These are phyloP conservation scores for Drosophila pegasa DNA, from an alignment of 2,888 invertebrate genomes.

Conservation along the genomic window DNA sequence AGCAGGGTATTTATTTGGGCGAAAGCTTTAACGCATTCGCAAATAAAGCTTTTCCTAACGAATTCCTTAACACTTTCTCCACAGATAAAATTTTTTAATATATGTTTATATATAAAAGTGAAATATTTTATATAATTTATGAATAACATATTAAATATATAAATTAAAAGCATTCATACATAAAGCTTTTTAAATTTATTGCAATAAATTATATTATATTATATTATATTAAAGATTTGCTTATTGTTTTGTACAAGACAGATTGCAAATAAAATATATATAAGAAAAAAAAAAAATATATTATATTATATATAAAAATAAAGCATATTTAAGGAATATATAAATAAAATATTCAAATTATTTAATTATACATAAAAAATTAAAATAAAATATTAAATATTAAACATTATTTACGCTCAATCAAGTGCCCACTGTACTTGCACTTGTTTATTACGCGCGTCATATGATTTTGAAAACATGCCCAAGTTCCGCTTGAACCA, in stretches of 20 bases:
- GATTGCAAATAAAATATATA: too few relatives aligned
- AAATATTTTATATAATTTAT: too few relatives aligned
- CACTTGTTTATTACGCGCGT: neutral
- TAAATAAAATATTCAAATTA: too few relatives aligned
- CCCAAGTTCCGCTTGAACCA: slow-evolving; percentile 26
- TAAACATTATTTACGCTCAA: neutral
- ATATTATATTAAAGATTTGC: too few relatives aligned
- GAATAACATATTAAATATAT: too few relatives aligned
- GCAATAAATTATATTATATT: too few relatives aligned
- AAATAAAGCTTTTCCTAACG: neutral
- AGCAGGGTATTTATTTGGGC: neutral
- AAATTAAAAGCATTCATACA: too few relatives aligned
- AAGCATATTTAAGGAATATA: too few relatives aligned
- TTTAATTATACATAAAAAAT: neutral
- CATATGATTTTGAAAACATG: slow-evolving; percentile 8
- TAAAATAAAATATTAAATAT: neutral
- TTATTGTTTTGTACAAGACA: too few relatives aligned
- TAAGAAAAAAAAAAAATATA: too few relatives aligned
- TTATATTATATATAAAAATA: neutral
- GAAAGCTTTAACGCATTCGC: neutral
- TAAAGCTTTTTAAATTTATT: too few relatives aligned
- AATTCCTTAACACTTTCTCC: neutral
- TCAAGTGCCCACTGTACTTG: neutral
- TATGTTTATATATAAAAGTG: neutral
- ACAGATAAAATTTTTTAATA: neutral